Base-by-base conservation (phyloP, 2,888 invertebrate genomes). In the Gonocerus acuteangulatus region DNA sequence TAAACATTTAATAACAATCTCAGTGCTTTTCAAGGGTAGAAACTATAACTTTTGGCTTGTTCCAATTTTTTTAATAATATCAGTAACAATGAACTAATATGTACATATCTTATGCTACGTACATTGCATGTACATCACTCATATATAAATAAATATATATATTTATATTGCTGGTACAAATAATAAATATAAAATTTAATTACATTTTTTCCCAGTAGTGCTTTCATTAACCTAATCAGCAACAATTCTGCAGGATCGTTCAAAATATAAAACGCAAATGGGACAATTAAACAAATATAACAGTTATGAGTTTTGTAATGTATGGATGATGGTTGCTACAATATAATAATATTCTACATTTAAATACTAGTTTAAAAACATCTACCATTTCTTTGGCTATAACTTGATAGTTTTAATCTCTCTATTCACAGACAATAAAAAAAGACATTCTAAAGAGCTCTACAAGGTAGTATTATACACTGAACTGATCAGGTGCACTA, bases 1-100 rank as follows among this genome's bases (percentile, higher is more conserved):
- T 44, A 57, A 57, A 57, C 57, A 47, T 57, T 57, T 57, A 57
- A 57, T 57, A 57, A 57, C 45, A 11, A 45, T 34, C 13, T 57
- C 57, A 57, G 57, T 57, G 57, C 47, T 57, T 56, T 57, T 27
- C 9, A 57, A 23, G 34, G 45, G 22, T 57, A 18, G 27, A 54
- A n/a, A 39, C 39, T 54, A 39, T 42, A 54, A 39, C 39, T 39
- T 51, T 34, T 16, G 27, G 18, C 36, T 39, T 22, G 9, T 27
- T 9, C 9, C 27, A 27, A 27, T 22, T 54, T 42, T 32, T 13
- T 23, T 48, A 22, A 48, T n/a, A 15, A 39, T 39, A 54, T 54
- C 39, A 13, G 36, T 54, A 54, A 54, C 54, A 54, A 51, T 51
- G 18, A 51, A 54, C 21, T 54, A 54, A 19, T 54, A 54, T 54